A percentile compares a stretch with the other conserved stretches of the same genome.
These are phyloP conservation scores for Napeogenes sylphis DNA, from an alignment of 2,888 invertebrate species.

Conservation along the genomic window DNA sequence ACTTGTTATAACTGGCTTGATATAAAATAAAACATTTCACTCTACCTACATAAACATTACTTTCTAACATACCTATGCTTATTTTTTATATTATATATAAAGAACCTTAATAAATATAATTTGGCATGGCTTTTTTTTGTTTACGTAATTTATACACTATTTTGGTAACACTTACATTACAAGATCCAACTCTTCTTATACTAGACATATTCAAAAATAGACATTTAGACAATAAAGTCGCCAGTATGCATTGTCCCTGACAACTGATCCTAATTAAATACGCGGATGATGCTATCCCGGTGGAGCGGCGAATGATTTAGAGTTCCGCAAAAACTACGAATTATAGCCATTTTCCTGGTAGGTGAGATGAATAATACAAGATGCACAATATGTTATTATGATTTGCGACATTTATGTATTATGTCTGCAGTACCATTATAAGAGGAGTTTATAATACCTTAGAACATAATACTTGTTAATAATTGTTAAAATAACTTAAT, in stretches of 20 bases:
- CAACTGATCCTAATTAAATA: conserved; percentile 54
- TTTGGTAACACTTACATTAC: neutral
- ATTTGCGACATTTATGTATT: conserved; percentile 19
- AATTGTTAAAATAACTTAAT: too few relatives aligned
- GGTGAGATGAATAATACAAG: conserved; percentile 31
- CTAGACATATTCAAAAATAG: neutral
- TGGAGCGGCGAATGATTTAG: conserved; percentile 46
- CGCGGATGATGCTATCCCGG: conserved; percentile 55
- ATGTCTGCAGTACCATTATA: conserved; percentile 4
- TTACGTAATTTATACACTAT: too few relatives aligned
- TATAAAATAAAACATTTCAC: too few relatives aligned
- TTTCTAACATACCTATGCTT: too few relatives aligned
- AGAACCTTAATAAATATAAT: too few relatives aligned
- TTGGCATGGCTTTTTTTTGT: too few relatives aligned
- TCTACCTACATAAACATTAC: too few relatives aligned
- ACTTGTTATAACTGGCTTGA: neutral
- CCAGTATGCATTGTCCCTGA: conserved; percentile 39
- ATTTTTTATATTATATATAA: too few relatives aligned
- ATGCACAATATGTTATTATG: conserved; percentile 23
- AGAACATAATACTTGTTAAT: too few relatives aligned
- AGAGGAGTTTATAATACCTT: neutral
- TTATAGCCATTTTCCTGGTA: conserved; percentile 41
- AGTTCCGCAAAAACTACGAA: conserved; percentile 42
- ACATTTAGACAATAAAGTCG: conserved; percentile 22
- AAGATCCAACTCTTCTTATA: neutral